phyloP scores from a whole-genome alignment of 1,140 invertebrate genomes.

The Steinernema khuongi region DNA sequence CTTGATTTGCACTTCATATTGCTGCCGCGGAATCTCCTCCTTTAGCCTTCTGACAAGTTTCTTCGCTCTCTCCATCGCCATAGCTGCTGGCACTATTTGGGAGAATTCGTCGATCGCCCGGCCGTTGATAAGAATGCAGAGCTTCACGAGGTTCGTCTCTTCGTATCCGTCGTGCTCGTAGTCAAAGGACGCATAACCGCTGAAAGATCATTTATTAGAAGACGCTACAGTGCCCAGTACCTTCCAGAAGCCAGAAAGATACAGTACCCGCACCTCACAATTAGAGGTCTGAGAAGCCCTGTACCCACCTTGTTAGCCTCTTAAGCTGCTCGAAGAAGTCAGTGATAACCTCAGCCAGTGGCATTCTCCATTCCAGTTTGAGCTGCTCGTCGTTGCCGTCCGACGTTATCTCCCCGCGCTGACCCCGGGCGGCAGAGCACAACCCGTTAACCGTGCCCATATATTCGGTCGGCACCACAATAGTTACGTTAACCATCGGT shows the following conservation, averaged over 20 bases:
- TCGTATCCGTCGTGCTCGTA: conserved; percentile 86
- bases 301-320: conserved; percentile 31
- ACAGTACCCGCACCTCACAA: too few relatives aligned
- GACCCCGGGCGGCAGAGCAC: conserved; percentile 71
- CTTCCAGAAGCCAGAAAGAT: too few relatives aligned
- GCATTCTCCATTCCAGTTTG: conserved; percentile 76
- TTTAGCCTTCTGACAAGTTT: conserved; percentile 73
- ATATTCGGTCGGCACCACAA: conserved; percentile 73
- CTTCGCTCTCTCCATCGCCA: conserved; percentile 68
- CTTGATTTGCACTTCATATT: conserved; percentile 79
- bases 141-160: conserved; percentile 69
- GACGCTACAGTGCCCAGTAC: too few relatives aligned
- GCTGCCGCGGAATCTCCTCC: conserved; percentile 80
- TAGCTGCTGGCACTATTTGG: conserved; percentile 71
- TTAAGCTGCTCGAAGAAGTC: conserved; percentile 88
- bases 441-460: conserved; percentile 59
- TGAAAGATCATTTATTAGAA: conserved; percentile 68
- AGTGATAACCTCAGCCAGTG: conserved; percentile 83
- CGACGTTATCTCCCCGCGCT: conserved; percentile 69
- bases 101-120: conserved; percentile 76
- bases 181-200: conserved; percentile 94
- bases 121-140: conserved; percentile 59
- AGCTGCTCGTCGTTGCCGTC: conserved; percentile 78
- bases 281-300: not conserved
- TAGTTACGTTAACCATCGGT: conserved; percentile 79